Conservation (phyloP, 2,113 vertebrate genomes). For the Thermophis baileyi region DNA sequence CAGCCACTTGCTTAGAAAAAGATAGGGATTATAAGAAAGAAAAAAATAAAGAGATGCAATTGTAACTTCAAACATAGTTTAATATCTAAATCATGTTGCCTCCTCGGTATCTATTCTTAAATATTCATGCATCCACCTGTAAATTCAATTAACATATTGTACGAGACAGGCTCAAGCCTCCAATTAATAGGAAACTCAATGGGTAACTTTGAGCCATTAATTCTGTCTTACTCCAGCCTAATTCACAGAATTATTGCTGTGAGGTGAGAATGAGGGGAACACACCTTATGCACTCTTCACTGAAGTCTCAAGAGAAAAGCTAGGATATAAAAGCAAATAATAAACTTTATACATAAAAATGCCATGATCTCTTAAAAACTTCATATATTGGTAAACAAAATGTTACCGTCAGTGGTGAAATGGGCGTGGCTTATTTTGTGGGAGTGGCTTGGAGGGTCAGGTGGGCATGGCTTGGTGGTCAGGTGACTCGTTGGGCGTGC, state of each 20-base stretch:
- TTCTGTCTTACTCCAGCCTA: background rate
- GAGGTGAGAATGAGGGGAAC: background rate
- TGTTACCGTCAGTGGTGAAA: no score
- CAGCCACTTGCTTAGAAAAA: conserved; percentile 8
- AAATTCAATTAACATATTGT: background rate
- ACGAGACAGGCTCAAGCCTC: background rate
- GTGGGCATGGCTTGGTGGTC: no score
- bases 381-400: background rate
- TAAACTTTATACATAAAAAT: background rate
- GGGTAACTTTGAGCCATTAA: background rate
- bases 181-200: background rate
- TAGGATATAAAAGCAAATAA: background rate
- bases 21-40: conserved; percentile 2
- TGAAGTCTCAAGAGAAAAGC: background rate
- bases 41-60: background rate
- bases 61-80: background rate
- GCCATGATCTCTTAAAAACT: background rate
- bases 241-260: background rate
- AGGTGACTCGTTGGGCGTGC: no score
- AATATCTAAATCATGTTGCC: background rate
- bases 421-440: no score
- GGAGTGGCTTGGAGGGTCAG: no score
- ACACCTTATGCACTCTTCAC: background rate
- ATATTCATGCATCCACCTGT: background rate
- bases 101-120: background rate